Evolutionary conservation across 2,888 invertebrate genomes (phyloP), one percentile per base, ranked within the genome.

Genomic region (Patella depressa): DNA sequence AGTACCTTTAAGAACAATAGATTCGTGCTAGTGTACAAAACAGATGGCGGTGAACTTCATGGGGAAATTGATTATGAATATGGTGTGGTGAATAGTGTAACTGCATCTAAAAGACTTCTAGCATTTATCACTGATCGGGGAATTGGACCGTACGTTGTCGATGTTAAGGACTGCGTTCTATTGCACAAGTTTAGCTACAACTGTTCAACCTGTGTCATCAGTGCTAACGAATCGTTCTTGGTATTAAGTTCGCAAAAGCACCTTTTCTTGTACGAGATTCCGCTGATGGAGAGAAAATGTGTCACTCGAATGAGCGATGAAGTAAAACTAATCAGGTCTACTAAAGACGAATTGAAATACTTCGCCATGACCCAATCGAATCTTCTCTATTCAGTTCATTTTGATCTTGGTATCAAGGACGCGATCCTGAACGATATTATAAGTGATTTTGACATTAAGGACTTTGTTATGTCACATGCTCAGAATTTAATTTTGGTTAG

Each of bases 131-230:
- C 85, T 9, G 82, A 86, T 34, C 85, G 86, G 71, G 85, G 86
- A 2, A 77, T 83, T 1, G 86, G 90, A 4, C 90, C 90, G 1
- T 83, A 82, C 72, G 83, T 89, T 2, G 78, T 89, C 3, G 88
- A 90, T 73, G 77, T 88, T 24, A 83, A 86, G 54, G 80, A 83
- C n/a, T 83, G 84, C n/a, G 80, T 79, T 15, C 72, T 87, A 5
- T 70, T 89, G 11, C 88, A 88, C 74, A 85, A 85, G 74, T 87
- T 88, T 73, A 79, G 83, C n/a, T 85, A 82, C 76, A 86, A 87
- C 72, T 81, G 85, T 7, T 83, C 85, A 45, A 81, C 86, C 15
- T 86, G 87, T 7, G 86, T 88, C 19, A 82, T 90, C n/a, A 87
- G 86, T 77, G 78, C 78, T 0, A 84, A 86, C 71, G 88, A 89